Conservation (phyloP, 2,113 vertebrate species). For the Pteruthius melanotis region DNA sequence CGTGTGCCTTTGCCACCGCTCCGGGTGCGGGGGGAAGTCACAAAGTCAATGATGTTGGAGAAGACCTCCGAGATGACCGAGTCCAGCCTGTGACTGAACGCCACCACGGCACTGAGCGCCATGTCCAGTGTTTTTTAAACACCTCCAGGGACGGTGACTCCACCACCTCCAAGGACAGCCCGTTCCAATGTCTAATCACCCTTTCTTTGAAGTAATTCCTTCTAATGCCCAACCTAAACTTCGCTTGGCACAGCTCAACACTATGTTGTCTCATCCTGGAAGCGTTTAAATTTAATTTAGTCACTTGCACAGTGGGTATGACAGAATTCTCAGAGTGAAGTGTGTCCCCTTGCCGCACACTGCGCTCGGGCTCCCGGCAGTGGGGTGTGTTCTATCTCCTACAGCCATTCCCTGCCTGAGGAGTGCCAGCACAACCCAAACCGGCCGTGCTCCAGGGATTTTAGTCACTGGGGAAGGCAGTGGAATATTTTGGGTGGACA, state of each 20-base stretch:
- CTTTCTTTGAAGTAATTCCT: background rate
- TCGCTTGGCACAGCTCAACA: background rate
- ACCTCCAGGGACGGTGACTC: background rate
- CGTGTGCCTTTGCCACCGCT: accelerated
- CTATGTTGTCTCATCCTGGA: background rate
- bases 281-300: background rate
- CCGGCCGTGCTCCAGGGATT: no score
- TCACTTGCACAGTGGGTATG: accelerated
- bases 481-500: background rate
- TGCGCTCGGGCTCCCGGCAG: accelerated
- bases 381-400: accelerated
- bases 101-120: no score
- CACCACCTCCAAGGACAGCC: no score
- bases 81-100: no score
- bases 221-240: background rate
- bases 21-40: accelerated
- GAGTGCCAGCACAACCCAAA: no score
- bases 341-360: accelerated
- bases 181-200: background rate
- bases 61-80: accelerated
- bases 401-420: accelerated
- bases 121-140: background rate
- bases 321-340: background rate
- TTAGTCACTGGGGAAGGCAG: background rate
- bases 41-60: no score